These are phyloP conservation scores for Vulpes lagopus DNA, from an alignment of 2,113 vertebrate genomes.

Conservation along the genomic window DNA sequence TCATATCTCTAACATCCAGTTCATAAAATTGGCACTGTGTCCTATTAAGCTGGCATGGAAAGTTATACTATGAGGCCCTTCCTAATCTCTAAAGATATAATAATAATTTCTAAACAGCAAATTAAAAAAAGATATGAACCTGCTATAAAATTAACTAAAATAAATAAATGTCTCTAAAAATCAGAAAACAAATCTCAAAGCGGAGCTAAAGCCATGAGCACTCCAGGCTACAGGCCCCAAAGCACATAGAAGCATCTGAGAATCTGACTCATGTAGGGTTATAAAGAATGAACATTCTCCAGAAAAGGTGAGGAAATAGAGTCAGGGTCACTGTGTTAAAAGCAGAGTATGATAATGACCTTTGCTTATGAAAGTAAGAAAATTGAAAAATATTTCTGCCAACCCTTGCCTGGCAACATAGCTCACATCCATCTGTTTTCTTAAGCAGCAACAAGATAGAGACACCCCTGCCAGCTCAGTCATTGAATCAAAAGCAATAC, in stretches of 20 bases:
- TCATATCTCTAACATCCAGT: neutral
- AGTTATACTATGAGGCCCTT: neutral
- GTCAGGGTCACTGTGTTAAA: neutral
- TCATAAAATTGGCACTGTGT: neutral
- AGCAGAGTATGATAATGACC: neutral
- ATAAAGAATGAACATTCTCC: neutral
- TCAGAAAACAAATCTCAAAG: neutral
- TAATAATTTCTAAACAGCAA: neutral
- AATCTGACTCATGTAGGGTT: neutral
- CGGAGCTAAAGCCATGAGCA: neutral
- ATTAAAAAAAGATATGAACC: neutral
- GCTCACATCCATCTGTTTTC: neutral
- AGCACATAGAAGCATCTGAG: neutral
- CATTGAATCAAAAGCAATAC: neutral
- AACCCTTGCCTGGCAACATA: neutral
- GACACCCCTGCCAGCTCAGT: neutral
- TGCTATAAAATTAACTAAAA: neutral
- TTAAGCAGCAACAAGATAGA: neutral
- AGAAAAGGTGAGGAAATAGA: neutral
- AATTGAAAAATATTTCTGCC: neutral
- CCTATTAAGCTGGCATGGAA: neutral
- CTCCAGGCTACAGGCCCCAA: neutral
- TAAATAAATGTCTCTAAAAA: neutral
- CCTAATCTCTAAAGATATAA: neutral
- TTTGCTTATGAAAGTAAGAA: neutral